phyloP scores from a whole-genome alignment of 2,888 invertebrate species.

The Phaonia tiefii region DNA sequence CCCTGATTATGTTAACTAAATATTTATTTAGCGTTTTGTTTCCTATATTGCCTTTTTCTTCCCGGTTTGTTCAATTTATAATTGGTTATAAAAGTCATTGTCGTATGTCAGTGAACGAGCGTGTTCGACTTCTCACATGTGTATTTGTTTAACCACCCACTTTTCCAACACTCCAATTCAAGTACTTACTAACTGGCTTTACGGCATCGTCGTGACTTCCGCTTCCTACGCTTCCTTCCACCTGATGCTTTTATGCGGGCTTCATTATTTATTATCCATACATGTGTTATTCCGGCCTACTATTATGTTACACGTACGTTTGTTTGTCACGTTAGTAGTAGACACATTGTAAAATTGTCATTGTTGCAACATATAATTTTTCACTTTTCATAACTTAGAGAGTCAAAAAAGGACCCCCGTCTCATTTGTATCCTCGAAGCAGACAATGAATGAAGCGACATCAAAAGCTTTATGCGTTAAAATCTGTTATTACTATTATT shows the following conservation, averaged over 20 bases:
- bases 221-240: constrained; percentile 52
- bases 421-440: not conserved
- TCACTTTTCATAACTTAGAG: constrained; percentile 61
- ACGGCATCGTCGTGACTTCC: constrained; percentile 20
- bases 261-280: constrained; percentile 63
- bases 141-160: constrained; percentile 19
- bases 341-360: constrained; percentile 19
- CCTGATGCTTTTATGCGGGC: constrained; percentile 68
- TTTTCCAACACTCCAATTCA: constrained; percentile 20
- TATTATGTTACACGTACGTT: not conserved
- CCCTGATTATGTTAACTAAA: constrained; percentile 48
- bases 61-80: constrained; percentile 63
- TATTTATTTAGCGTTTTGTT: constrained; percentile 55
- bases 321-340: not conserved
- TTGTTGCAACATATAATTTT: constrained; percentile 60
- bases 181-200: not conserved
- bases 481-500: constrained; percentile 55
- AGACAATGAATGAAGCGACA: constrained; percentile 20
- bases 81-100: constrained; percentile 58
- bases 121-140: constrained; percentile 10
- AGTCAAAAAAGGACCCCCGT: constrained; percentile 1
- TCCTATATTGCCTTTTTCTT: too few relatives aligned
- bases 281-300: constrained; percentile 57
- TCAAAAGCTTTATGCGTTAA: constrained; percentile 32
- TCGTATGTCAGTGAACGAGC: constrained; percentile 25